Evolutionary conservation across 2,888 invertebrate genomes (phyloP).

Genomic region (Drosophila nigricruria): DNA sequence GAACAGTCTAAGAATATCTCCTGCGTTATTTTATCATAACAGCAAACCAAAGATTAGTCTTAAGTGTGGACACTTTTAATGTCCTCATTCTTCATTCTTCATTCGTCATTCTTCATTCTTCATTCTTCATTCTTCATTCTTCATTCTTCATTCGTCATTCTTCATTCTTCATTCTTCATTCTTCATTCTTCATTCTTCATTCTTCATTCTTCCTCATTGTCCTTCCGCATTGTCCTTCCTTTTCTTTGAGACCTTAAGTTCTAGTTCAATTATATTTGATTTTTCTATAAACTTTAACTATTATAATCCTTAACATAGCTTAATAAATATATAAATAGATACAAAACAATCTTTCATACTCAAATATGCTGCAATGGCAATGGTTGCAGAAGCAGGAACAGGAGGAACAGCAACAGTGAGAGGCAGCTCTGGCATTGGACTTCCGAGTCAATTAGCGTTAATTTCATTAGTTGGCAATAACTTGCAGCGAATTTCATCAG

Average conservation of each 20-base stretch:
- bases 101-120: too few species aligned
- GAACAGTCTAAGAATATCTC: not conserved
- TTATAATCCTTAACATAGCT: not conserved
- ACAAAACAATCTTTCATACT: slow-evolving; percentile 3
- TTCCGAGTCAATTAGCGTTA: slow-evolving; percentile 77
- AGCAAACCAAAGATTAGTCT: not conserved
- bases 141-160: too few species aligned
- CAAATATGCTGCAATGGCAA: slow-evolving; percentile 3
- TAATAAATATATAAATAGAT: slow-evolving; percentile 4
- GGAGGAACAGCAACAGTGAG: not conserved
- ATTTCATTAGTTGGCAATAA: slow-evolving; percentile 80
- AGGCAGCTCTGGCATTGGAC: slow-evolving; percentile 29
- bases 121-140: too few species aligned
- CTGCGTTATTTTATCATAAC: too few species aligned
- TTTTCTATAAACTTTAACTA: not conserved
- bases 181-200: too few species aligned
- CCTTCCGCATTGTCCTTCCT: too few species aligned
- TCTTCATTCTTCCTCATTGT: too few species aligned
- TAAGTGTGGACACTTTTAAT: too few species aligned
- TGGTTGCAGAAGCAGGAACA: not conserved
- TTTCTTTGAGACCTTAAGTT: too few species aligned
- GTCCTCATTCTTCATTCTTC: too few species aligned
- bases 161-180: too few species aligned
- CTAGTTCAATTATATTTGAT: not conserved
- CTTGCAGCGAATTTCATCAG: slow-evolving; percentile 73